phyloP scores from a whole-genome alignment of 2,113 vertebrate species.

The Heliornis fulica region DNA sequence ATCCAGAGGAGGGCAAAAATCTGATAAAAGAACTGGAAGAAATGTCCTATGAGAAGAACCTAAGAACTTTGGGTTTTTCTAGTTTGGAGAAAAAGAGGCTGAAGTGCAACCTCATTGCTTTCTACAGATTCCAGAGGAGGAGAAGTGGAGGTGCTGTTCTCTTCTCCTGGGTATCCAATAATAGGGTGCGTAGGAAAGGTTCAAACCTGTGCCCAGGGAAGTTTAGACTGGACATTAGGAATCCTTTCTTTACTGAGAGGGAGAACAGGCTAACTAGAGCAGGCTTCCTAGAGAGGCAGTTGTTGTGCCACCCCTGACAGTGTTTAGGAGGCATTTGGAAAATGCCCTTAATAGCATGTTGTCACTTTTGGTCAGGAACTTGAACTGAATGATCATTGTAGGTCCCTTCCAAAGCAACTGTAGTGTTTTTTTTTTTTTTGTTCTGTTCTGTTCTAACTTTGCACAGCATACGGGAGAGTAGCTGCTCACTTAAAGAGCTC shows the following conservation, averaged over 20 bases:
- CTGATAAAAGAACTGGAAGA: background rate
- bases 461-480: background rate
- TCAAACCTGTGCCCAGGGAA: background rate
- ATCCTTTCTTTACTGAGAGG: background rate
- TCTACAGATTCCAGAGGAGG: background rate
- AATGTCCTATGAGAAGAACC: background rate
- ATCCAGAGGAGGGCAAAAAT: background rate
- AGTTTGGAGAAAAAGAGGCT: background rate
- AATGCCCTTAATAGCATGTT: background rate
- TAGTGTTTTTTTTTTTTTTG: too few species aligned
- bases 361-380: background rate
- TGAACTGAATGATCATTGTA: background rate
- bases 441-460: background rate
- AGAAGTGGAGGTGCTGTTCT: background rate
- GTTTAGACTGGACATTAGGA: too few species aligned
- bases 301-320: background rate
- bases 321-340: background rate
- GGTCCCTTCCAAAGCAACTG: background rate
- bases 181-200: background rate
- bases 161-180: background rate
- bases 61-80: background rate
- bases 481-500: background rate
- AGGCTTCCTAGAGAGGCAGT: background rate
- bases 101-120: background rate
- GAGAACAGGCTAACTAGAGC: background rate